A percentile compares a stretch with the other conserved stretches of the same genome.
These are phyloP conservation scores for Dromiciops gliroides DNA, from an alignment of 2,113 vertebrate genomes.

Conservation along the genomic window DNA sequence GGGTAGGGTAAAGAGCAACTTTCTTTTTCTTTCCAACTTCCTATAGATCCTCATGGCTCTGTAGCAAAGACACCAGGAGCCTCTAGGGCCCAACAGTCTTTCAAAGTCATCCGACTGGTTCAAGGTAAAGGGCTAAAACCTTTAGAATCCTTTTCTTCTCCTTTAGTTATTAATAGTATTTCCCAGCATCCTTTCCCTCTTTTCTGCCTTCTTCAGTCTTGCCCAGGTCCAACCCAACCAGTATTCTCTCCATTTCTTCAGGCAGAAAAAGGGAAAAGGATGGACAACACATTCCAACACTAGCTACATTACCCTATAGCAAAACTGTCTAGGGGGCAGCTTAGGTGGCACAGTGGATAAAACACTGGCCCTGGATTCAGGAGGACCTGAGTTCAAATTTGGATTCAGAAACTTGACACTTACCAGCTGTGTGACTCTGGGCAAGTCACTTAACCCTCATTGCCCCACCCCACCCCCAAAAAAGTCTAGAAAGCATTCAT, in stretches of 20 bases:
- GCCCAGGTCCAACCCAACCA: neutral
- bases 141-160: neutral
- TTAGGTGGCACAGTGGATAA: no score
- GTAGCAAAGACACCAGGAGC: neutral
- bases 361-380: no score
- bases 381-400: no score
- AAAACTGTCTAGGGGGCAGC: no score
- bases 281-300: neutral
- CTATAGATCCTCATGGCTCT: neutral
- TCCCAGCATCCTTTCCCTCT: neutral
- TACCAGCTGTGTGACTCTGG: no score
- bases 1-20: neutral
- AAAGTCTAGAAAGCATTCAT: neutral
- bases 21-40: neutral
- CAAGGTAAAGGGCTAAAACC: neutral
- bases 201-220: neutral
- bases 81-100: neutral
- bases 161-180: neutral
- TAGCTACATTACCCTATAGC: neutral
- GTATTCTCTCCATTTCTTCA: neutral
- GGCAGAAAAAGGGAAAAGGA: neutral
- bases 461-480: no score
- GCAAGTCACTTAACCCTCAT: no score
- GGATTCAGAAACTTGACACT: no score
- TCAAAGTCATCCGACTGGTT: neutral